Percentiles rank a stretch among this genome's conserved stretches.
Conservation (phyloP, 2,888 invertebrate species). For the Dryobota labecula region DNA sequence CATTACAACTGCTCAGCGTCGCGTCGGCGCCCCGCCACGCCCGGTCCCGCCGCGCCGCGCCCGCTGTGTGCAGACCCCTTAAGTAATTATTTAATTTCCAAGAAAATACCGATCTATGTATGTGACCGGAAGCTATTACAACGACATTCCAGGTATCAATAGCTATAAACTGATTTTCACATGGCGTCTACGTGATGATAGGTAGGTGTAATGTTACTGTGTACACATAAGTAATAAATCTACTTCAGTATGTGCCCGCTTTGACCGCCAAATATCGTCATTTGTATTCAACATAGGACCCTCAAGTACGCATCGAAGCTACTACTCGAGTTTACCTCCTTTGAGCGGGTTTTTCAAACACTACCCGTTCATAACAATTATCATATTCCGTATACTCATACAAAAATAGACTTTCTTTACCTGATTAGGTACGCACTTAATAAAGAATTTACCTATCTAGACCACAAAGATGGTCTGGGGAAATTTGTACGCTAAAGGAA, state of each 20-base stretch:
- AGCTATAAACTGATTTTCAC: slow-evolving; percentile 83
- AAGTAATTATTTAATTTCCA: slow-evolving; percentile 68
- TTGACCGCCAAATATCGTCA: slow-evolving; percentile 85
- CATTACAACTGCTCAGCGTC: too few relatives aligned
- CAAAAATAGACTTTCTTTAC: background rate
- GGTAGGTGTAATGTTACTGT: slow-evolving; percentile 73
- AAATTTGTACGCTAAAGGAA: slow-evolving; percentile 7
- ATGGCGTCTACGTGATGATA: slow-evolving; percentile 81
- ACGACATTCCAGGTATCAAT: slow-evolving; percentile 82
- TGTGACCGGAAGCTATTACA: slow-evolving; percentile 86
- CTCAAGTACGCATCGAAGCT: slow-evolving; percentile 72
- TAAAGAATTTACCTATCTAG: slow-evolving; percentile 4
- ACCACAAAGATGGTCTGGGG: background rate
- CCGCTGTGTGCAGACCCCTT: too few relatives aligned
- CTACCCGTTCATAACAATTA: slow-evolving; percentile 27
- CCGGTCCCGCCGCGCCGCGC: too few relatives aligned
- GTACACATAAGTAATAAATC: slow-evolving; percentile 77
- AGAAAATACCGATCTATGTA: slow-evolving; percentile 70
- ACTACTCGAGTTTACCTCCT: slow-evolving; percentile 73
- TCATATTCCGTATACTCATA: slow-evolving; percentile 19
- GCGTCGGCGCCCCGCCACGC: too few relatives aligned
- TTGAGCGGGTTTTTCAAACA: slow-evolving; percentile 60
- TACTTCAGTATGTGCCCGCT: slow-evolving; percentile 77
- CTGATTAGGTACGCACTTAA: background rate
- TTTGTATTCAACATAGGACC: slow-evolving; percentile 80